Evolutionary conservation across 2,888 invertebrate genomes (phyloP), one percentile per base, ranked within the genome.

Genomic region (Epinotia demarniana): DNA sequence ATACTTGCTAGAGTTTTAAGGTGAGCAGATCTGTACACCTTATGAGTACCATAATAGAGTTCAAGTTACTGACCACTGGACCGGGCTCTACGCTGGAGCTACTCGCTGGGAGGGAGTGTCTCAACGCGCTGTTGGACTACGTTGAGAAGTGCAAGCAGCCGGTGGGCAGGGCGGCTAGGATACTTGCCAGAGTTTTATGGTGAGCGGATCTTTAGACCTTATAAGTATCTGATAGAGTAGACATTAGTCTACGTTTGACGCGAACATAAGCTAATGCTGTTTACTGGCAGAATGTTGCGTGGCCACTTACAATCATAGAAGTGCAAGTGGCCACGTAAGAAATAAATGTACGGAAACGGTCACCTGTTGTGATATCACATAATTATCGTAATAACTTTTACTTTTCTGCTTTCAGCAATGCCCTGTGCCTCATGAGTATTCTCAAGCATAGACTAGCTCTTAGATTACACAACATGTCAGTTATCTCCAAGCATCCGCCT

Each of bases 371-470:
- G 39, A 39, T 39, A 39, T 39, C 39, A 39, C 39, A 8, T 39
- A 8, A 39, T 9, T 8, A 39, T 39, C 9, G 39, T 39, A 39
- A 39, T 49, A 49, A 13, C 13, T 49, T 57, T 2, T 18, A 23
- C 74, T 33, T 73, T 75, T 72, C 70, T 78, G 76, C 79, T 90
- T 91, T 74, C 89, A 95, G 95, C 81, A 95, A 95, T 79, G 88
- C 92, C 27, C 89, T 92, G 16, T 95, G 95, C 82, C 86, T 96
- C 74, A 91, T 95, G 83, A 94, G 92, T 79, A 86, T 96, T 77
- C 81, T 95, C 68, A 94, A 92, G 78, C 95, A 95, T 80, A 93
- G 95, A 77, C 88, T 95, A 79, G 92, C 94, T 19, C 89, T 95
- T 63, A 90, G 95, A 76, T 87, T 95, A 13, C 90, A 95, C 78